Conservation (phyloP, 2,888 invertebrate species). For the Podotricha telesiphe region DNA sequence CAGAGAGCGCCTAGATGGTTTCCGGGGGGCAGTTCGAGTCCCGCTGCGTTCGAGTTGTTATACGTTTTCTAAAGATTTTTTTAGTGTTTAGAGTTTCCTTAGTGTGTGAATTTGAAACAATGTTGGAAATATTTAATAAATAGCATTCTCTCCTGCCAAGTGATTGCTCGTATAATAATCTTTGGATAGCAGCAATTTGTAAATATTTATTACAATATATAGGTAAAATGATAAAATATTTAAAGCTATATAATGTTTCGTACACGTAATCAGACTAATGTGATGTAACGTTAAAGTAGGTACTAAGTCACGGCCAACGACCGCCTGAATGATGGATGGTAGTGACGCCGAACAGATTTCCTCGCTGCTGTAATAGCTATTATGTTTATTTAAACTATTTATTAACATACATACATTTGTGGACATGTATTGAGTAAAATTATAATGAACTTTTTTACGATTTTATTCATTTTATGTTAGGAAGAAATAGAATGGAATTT, state of each 20-base stretch:
- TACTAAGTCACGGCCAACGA: slow-evolving; percentile 48
- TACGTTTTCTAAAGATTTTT: too few relatives aligned
- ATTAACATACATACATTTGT: background rate
- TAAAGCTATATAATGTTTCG: slow-evolving; percentile 17
- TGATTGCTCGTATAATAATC: too few relatives aligned
- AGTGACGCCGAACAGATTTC: slow-evolving; percentile 51
- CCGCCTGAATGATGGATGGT: slow-evolving; percentile 67
- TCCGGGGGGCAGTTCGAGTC: too few relatives aligned
- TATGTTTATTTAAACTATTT: slow-evolving; percentile 21
- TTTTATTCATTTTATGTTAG: background rate
- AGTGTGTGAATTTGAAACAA: too few relatives aligned
- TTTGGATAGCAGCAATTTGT: too few relatives aligned
- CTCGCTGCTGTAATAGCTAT: slow-evolving; percentile 33
- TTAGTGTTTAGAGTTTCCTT: too few relatives aligned
- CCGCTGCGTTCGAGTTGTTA: too few relatives aligned
- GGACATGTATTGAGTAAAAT: background rate
- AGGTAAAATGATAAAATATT: background rate
- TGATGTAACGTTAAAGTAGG: slow-evolving; percentile 38
- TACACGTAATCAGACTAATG: slow-evolving; percentile 42
- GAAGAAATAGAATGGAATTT: too few relatives aligned
- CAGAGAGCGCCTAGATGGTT: too few relatives aligned
- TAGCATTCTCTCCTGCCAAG: too few relatives aligned
- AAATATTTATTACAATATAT: too few relatives aligned
- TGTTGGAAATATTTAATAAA: too few relatives aligned
- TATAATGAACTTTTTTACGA: background rate